Conservation (phyloP, 1,140 invertebrate species). For the Listronotus oregonensis region DNA sequence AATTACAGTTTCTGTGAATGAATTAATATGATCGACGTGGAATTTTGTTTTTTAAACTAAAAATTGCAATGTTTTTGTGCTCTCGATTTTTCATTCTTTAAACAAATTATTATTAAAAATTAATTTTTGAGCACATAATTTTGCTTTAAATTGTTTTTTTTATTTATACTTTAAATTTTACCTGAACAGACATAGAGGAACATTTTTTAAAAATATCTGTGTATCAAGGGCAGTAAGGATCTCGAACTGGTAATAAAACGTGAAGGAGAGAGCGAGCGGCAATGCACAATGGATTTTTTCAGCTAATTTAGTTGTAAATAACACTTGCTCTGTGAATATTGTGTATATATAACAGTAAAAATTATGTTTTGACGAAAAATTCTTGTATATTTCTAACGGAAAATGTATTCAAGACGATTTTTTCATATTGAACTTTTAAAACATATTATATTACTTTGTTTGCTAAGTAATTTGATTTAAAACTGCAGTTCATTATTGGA, state of each 20-base stretch:
- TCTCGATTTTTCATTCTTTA: slow-evolving; percentile 1
- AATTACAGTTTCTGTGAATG: slow-evolving; percentile 1
- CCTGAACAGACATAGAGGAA: slow-evolving; percentile 1
- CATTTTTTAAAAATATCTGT: slow-evolving; percentile 1
- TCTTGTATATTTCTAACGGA: no score
- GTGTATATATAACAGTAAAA: background rate
- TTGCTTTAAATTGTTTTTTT: slow-evolving; percentile 5
- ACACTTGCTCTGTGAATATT: background rate
- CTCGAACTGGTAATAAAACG: slow-evolving; percentile 2
- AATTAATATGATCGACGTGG: slow-evolving; percentile 6
- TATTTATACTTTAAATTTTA: background rate
- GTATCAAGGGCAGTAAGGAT: background rate
- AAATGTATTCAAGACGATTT: no score
- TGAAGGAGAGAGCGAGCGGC: background rate
- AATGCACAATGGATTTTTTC: background rate
- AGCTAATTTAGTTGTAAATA: slow-evolving; percentile 1
- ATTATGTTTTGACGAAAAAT: background rate
- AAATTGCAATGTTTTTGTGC: slow-evolving; percentile 11
- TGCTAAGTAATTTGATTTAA: slow-evolving; percentile 3
- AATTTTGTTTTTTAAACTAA: slow-evolving; percentile 4
- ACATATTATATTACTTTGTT: background rate
- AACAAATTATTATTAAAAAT: background rate
- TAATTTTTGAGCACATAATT: slow-evolving; percentile 1
- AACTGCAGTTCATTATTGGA: no score
- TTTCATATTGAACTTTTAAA: no score